phyloP scores from a whole-genome alignment of 2,113 vertebrate genomes.

The Gorsachius goisagi region DNA sequence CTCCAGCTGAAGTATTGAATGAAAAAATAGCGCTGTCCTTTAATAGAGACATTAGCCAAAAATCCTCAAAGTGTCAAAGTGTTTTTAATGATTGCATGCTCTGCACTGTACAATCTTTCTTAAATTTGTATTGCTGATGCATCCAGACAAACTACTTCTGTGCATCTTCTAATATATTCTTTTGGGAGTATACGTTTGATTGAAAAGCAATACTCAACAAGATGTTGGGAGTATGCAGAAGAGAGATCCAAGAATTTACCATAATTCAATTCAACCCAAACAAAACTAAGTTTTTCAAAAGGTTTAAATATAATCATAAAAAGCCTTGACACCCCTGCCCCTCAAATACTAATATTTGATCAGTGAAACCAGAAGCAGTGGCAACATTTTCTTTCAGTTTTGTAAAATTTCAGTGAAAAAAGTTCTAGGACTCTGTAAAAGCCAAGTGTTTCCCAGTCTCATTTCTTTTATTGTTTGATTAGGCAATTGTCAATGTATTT shows the following conservation, averaged over 20 bases:
- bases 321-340: background rate
- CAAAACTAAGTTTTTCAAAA: background rate
- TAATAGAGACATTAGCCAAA: background rate
- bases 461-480: background rate
- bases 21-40: background rate
- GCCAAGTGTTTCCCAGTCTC: background rate
- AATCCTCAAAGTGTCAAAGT: background rate
- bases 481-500: background rate
- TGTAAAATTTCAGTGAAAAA: background rate
- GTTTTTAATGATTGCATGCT: background rate
- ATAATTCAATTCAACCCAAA: background rate
- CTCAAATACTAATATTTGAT: background rate
- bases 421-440: background rate
- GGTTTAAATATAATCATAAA: background rate
- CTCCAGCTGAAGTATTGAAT: background rate
- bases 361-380: background rate
- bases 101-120: background rate
- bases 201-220: background rate
- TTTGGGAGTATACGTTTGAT: background rate
- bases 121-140: background rate
- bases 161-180: background rate
- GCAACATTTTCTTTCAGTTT: background rate
- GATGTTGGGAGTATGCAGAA: background rate
- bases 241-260: background rate
- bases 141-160: background rate